Conservation (phyloP, 1,140 invertebrate species). For the Bombus balteatus region DNA sequence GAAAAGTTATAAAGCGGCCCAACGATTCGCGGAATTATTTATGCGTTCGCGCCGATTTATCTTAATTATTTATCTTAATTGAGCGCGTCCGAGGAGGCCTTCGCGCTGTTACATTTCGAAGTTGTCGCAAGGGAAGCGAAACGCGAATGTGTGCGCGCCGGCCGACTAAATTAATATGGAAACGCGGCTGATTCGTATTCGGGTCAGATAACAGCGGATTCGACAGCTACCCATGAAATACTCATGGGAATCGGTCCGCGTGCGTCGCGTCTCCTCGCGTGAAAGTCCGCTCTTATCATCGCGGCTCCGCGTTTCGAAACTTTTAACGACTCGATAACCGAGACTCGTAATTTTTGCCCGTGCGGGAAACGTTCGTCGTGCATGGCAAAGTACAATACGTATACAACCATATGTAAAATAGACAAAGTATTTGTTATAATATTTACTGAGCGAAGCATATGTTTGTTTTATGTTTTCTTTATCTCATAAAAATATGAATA, state of each 20-base stretch:
- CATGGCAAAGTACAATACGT: no score
- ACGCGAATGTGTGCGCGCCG: no score
- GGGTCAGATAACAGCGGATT: constrained; percentile 18
- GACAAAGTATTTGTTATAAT: no score
- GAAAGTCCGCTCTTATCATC: not conserved
- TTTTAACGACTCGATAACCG: constrained; percentile 4
- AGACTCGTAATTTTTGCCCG: not conserved
- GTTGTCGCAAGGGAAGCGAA: not conserved
- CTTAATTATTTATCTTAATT: constrained; percentile 48
- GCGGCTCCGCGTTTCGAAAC: not conserved
- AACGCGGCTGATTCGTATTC: constrained; percentile 2
- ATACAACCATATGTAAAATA: no score
- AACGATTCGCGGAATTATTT: constrained; percentile 16
- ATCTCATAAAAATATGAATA: no score
- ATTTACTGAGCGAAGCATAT: no score
- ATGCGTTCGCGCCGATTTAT: not conserved
- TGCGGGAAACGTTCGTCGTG: no score
- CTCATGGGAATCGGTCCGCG: not conserved
- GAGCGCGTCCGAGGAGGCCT: not conserved
- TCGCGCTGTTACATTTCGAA: not conserved
- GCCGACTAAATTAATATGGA: constrained; percentile 12
- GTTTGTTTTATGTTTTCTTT: no score
- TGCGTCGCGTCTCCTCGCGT: not conserved
- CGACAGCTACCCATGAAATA: not conserved
- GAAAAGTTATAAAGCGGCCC: not conserved